phyloP scores from a whole-genome alignment of 1,140 invertebrate species.

The Drosophila bifasciata region DNA sequence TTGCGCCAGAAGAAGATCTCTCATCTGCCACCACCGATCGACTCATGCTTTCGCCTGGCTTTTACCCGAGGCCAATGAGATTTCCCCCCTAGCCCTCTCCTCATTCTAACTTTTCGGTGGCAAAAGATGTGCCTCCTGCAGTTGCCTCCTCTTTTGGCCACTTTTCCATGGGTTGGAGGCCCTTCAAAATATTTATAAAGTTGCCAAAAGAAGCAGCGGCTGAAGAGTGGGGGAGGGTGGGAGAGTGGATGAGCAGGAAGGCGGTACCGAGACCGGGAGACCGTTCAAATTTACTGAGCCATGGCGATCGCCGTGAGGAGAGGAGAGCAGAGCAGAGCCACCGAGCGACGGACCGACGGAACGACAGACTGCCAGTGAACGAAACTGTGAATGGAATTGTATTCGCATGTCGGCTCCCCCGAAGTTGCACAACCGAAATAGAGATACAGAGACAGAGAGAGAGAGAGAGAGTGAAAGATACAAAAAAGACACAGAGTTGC shows the following conservation, averaged over 20 bases:
- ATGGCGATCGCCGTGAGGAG: slow-evolving; percentile 62
- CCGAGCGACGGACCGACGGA: no score
- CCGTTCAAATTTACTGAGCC: slow-evolving; percentile 75
- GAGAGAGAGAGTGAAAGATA: slow-evolving; percentile 13
- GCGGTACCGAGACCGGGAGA: slow-evolving; percentile 2
- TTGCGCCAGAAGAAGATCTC: slow-evolving; percentile 23
- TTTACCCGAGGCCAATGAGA: slow-evolving; percentile 14
- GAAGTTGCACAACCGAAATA: slow-evolving; percentile 72
- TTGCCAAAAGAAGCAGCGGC: slow-evolving; percentile 54
- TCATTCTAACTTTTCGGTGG: no score
- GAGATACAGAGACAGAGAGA: slow-evolving; percentile 32
- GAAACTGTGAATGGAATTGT: slow-evolving; percentile 81
- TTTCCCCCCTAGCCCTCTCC: slow-evolving; percentile 11
- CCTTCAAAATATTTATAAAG: slow-evolving; percentile 79
- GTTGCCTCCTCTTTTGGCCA: slow-evolving; percentile 1
- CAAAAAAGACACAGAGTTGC: slow-evolving; percentile 25
- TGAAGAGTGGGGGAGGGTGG: not conserved
- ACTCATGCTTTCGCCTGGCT: not conserved
- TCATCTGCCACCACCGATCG: no score
- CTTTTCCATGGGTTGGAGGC: slow-evolving; percentile 33
- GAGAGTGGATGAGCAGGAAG: not conserved
- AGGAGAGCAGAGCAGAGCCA: no score
- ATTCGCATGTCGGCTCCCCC: slow-evolving; percentile 59
- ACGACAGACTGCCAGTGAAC: slow-evolving; percentile 38
- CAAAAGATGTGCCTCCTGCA: not conserved